Evolutionary conservation across 2,797 vertebrate genomes (phyloP).

Genomic region (Leucoraja ocellata): DNA sequence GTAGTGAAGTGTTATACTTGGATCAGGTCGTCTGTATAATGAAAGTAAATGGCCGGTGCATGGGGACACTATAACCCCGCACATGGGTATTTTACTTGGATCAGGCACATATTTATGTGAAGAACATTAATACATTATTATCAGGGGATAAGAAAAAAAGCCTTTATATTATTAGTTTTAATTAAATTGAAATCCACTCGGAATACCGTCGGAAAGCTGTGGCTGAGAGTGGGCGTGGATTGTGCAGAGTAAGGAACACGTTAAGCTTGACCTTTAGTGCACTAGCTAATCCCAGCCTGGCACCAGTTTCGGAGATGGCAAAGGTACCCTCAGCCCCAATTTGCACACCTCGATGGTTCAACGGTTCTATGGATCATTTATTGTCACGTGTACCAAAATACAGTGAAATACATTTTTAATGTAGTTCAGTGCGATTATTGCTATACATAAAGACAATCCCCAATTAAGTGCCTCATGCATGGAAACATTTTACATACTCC

Average conservation of each 20-base stretch:
- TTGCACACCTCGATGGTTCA: too few species aligned
- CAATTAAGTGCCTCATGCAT: too few species aligned
- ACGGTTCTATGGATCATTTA: too few species aligned
- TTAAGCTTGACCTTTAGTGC: not conserved
- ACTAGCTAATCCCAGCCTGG: not conserved
- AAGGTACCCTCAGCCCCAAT: too few species aligned
- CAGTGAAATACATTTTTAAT: too few species aligned
- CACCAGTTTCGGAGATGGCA: too few species aligned
- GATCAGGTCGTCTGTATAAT: not conserved
- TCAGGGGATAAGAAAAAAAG: not conserved
- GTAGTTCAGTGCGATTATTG: too few species aligned
- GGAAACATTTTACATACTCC: too few species aligned
- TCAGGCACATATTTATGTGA: not conserved
- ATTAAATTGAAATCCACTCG: not conserved
- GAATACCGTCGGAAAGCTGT: not conserved
- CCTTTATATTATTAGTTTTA: not conserved
- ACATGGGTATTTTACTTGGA: not conserved
- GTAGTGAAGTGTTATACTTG: constrained; percentile 9
- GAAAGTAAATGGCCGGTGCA: not conserved
- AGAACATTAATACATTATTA: not conserved
- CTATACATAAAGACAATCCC: too few species aligned
- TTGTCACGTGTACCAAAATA: too few species aligned
- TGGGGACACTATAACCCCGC: not conserved
- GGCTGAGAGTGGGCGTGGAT: not conserved
- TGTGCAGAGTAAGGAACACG: not conserved